Conservation (phyloP, 1,140 invertebrate genomes). For the Lordiphosa stackelbergi region DNA sequence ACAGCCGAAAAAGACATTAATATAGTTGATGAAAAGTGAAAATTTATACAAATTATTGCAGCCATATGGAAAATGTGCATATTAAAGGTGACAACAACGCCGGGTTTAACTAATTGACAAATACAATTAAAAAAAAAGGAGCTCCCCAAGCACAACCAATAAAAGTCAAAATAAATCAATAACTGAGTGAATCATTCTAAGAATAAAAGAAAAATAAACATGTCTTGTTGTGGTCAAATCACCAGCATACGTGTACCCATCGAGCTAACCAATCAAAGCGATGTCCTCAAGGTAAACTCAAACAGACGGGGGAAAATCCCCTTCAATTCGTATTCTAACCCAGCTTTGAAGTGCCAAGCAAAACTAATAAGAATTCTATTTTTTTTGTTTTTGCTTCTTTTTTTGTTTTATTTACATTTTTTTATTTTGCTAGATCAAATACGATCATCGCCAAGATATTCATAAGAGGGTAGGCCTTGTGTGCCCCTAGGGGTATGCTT, state of each 20-base stretch:
- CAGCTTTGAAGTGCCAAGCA: constrained; percentile 27
- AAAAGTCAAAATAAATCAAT: constrained; percentile 26
- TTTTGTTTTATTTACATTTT: constrained; percentile 18
- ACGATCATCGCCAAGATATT: constrained; percentile 67
- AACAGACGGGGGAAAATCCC: not conserved
- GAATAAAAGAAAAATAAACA: constrained; percentile 46
- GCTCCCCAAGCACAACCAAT: constrained; percentile 2
- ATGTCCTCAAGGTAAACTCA: constrained; percentile 85
- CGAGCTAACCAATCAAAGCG: constrained; percentile 86
- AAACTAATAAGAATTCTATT: constrained; percentile 51
- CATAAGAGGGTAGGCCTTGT: constrained; percentile 66
- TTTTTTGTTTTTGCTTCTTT: constrained; percentile 30
- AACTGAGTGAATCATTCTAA: constrained; percentile 29
- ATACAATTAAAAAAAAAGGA: constrained; percentile 8
- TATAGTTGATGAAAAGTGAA: constrained; percentile 24
- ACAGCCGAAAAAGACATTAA: constrained; percentile 1
- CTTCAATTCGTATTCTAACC: constrained; percentile 14
- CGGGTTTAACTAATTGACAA: constrained; percentile 40
- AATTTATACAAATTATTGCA: constrained; percentile 32
- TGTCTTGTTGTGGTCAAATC: constrained; percentile 83
- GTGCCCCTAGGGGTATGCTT: constrained; percentile 47
- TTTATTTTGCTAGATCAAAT: constrained; percentile 54
- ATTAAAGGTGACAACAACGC: constrained; percentile 42
- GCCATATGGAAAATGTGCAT: constrained; percentile 66
- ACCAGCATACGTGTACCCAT: constrained; percentile 85